These are phyloP conservation scores for Campylomormyrus tamandua DNA, from an alignment of 2,113 vertebrate species.

Conservation along the genomic window DNA sequence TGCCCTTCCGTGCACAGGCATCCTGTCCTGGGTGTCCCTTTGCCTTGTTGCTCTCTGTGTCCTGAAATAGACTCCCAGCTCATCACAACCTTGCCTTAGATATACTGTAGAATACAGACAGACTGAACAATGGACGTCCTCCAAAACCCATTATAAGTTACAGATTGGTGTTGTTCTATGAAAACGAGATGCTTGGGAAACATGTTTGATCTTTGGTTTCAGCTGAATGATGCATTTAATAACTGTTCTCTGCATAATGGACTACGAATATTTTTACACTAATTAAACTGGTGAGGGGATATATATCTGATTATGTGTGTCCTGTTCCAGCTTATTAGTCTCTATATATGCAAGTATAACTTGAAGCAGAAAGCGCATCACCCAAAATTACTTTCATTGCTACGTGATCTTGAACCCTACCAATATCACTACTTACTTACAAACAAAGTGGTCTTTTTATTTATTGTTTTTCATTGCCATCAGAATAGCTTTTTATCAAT, in stretches of 20 bases:
- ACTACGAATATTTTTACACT: not conserved
- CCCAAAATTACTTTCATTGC: not conserved
- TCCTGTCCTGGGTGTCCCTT: not conserved
- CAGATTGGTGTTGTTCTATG: not conserved
- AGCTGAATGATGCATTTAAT: constrained; percentile 26
- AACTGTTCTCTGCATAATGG: not conserved
- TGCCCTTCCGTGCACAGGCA: not conserved
- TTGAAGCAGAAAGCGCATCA: not conserved
- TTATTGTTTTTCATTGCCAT: not conserved
- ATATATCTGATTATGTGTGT: not conserved
- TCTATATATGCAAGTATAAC: not conserved
- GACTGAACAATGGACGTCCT: not conserved
- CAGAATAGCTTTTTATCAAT: not conserved
- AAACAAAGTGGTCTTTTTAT: not conserved
- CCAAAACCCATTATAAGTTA: not conserved
- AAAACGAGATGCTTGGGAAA: constrained; percentile 7
- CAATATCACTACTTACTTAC: not conserved
- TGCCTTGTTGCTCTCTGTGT: not conserved
- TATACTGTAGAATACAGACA: not conserved
- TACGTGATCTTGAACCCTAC: not conserved
- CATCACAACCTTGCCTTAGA: not conserved
- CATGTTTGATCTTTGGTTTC: constrained; percentile 23
- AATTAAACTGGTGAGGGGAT: not conserved
- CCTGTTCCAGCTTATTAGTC: not conserved
- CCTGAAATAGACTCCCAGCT: not conserved